Conservation (phyloP, 1,140 invertebrate genomes). For the Meloidogyne hapla region DNA sequence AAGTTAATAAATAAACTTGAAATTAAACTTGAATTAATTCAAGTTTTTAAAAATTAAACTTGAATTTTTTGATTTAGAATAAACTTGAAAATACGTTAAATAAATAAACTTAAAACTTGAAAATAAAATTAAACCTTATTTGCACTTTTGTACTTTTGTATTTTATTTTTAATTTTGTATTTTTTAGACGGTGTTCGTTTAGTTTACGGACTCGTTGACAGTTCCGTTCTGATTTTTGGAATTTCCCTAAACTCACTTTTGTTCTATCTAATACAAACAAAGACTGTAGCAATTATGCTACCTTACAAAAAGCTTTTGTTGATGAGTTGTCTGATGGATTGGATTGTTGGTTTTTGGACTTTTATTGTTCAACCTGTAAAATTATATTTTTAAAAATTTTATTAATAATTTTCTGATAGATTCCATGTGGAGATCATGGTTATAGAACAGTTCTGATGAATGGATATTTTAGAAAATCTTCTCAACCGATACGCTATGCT, state of each 20-base stretch:
- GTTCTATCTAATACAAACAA: not conserved
- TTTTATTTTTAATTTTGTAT: no score
- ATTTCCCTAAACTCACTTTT: not conserved
- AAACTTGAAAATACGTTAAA: no score
- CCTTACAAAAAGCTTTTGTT: not conserved
- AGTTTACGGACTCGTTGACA: not conserved
- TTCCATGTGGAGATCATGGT: not conserved
- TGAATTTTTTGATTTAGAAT: no score
- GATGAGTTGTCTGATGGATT: not conserved
- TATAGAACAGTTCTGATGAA: not conserved
- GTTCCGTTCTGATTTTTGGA: not conserved
- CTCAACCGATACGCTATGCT: not conserved
- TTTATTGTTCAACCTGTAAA: slow-evolving; percentile 7
- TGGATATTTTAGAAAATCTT: not conserved
- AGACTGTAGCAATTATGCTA: not conserved
- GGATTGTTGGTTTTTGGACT: not conserved
- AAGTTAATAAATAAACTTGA: no score
- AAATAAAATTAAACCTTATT: no score
- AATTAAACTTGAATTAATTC: no score
- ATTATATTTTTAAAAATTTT: no score
- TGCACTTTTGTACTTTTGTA: no score
- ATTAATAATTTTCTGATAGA: not conserved
- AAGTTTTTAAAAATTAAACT: no score
- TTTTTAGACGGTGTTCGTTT: not conserved
- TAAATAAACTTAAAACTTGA: no score